A percentile compares a stretch with the other conserved stretches of the same genome.
Conservation (phyloP, 1,140 invertebrate genomes). For the Brachionus rubens region DNA sequence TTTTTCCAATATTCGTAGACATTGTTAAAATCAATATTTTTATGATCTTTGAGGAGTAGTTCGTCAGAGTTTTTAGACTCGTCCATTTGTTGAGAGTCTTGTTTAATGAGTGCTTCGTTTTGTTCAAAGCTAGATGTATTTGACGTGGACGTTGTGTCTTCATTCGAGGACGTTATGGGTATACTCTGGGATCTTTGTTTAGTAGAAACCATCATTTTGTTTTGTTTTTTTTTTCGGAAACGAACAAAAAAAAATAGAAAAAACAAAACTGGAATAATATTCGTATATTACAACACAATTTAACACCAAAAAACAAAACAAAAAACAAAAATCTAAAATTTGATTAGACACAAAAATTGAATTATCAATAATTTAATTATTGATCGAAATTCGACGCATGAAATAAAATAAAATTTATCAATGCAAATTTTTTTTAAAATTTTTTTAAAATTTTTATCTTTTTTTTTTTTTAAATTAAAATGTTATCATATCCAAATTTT, state of each 20-base stretch:
- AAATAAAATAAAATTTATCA: too few species aligned
- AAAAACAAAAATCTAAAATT: slow-evolving; percentile 32
- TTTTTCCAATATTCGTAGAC: slow-evolving; percentile 32
- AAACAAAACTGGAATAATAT: background rate
- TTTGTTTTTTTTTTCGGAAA: too few species aligned
- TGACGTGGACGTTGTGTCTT: background rate
- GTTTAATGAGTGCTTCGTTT: background rate
- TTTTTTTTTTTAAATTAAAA: background rate
- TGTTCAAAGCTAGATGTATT: slow-evolving; percentile 21
- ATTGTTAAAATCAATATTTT: background rate
- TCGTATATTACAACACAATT: slow-evolving; percentile 24
- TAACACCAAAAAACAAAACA: slow-evolving; percentile 10
- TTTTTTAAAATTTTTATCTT: background rate
- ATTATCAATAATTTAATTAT: slow-evolving; percentile 37
- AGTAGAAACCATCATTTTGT: slow-evolving; percentile 28
- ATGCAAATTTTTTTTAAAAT: background rate
- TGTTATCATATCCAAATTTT: slow-evolving; percentile 35
- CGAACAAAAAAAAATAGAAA: too few species aligned
- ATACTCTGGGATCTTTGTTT: slow-evolving; percentile 30
- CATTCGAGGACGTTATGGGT: background rate
- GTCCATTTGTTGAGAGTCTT: background rate
- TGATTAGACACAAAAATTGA: slow-evolving; percentile 24
- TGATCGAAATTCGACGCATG: background rate
- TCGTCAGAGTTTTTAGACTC: background rate
- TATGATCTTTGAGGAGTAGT: background rate